These are phyloP conservation scores for Drosophila peninsularis DNA, from an alignment of 2,888 invertebrate genomes.

Conservation along the genomic window DNA sequence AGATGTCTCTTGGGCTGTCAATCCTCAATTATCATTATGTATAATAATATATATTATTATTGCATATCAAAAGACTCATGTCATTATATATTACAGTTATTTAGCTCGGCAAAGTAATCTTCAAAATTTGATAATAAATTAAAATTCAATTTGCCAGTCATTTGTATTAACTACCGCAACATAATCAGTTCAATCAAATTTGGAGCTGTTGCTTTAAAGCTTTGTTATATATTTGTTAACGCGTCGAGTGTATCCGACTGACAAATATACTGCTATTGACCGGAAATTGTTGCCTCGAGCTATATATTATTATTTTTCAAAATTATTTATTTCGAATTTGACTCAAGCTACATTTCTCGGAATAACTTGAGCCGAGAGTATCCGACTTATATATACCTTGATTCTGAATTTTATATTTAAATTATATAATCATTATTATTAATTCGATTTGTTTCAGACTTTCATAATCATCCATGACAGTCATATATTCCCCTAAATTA, in stretches of 20 bases:
- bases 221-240: neutral
- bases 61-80: neutral
- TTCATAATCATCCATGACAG: too few species aligned
- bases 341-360: too few species aligned
- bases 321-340: neutral
- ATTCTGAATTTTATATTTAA: too few species aligned
- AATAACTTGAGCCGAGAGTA: too few species aligned
- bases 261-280: neutral
- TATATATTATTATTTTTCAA: neutral
- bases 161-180: neutral
- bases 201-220: neutral
- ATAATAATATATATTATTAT: too few species aligned
- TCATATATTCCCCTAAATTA: too few species aligned
- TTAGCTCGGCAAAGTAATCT: neutral
- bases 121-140: neutral
- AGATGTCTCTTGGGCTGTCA: neutral
- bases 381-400: too few species aligned
- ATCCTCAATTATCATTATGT: neutral
- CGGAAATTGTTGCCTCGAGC: neutral
- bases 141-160: slow-evolving; percentile 5
- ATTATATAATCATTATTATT: too few species aligned
- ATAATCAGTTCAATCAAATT: neutral
- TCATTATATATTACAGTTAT: neutral
- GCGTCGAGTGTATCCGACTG: neutral
- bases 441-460: too few species aligned